Base-by-base conservation (phyloP, 2,113 vertebrate genomes). In the Chelonoidis abingdonii region DNA sequence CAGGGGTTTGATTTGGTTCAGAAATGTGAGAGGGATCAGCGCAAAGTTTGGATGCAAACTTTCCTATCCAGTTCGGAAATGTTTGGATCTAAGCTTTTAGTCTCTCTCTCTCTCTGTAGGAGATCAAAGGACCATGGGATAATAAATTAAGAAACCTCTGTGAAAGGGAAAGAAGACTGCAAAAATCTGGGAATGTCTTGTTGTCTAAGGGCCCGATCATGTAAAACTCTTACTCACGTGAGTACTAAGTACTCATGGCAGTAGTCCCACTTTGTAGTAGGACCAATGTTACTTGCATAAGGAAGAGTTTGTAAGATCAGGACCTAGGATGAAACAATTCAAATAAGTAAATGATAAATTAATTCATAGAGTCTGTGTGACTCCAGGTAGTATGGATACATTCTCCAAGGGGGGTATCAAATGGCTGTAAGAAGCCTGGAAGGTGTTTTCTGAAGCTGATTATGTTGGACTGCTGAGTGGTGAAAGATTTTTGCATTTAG, bases 401-500 rank as follows among this genome's bases (percentile, higher is more conserved):
- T 50, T 92, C 29, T 41, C 57, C 91, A 83, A 84, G 93, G 86
- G 80, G 76, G 21, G 44, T 96, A 89, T 94, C 91, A 87, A 50
- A 41, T 91, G 25, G 8, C 80, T 94, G 38, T 86, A 94, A 53
- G 65, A 95, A 91, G 31, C 86, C 79, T 94, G 92, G 57, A 93
- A 92, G 81, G 56, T 92, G 57, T 54, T 95, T 91, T 89, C 52
- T 17, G 38, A 41, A 78, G 29, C 47, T 93, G 5, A 96, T 97
- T 95, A 8, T 85, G n/a, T 17, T 95, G 92, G 93, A 92, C 47
- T 90, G 25, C 5, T 8, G 35, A 54, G 57, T 25, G 53, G 75
- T 79, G 65, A 93, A 96, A 95, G 35, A 80, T 81, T 96, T 95
- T 90, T 93, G 13, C 88, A n/a, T 75, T 65, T 44, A 91, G 81